Conservation (phyloP, 2,888 invertebrate genomes). For the Tipula confusa region DNA sequence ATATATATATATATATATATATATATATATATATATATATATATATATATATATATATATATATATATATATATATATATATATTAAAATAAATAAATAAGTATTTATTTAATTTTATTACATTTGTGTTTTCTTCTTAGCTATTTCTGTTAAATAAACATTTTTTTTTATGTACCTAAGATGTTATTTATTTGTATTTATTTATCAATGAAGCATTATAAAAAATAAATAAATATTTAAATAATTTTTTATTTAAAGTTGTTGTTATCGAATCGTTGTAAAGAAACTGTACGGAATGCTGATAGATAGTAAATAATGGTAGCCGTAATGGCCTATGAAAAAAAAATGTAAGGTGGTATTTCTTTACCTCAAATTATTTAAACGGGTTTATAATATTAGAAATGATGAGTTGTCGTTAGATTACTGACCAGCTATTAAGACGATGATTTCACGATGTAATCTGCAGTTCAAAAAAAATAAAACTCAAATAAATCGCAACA, state of each 20-base stretch:
- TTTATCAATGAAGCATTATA: constrained; percentile 3
- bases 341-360: too few species aligned
- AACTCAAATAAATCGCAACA: too few species aligned
- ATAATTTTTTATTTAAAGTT: background rate
- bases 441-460: too few species aligned
- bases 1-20: background rate
- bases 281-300: too few species aligned
- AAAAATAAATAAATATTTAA: constrained; percentile 15
- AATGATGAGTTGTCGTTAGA: too few species aligned
- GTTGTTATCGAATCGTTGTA: too few species aligned
- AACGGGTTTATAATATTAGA: too few species aligned
- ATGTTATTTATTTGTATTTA: constrained; percentile 15
- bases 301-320: too few species aligned
- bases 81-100: background rate
- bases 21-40: background rate
- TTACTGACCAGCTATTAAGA: too few species aligned
- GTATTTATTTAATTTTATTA: background rate
- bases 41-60: background rate
- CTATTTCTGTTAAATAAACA: background rate
- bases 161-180: background rate
- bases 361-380: too few species aligned
- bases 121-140: background rate
- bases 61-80: background rate
- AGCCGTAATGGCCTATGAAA: too few species aligned
- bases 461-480: too few species aligned